Conservation (phyloP, 1,140 invertebrate genomes). For the Cyphomyrmex costatus region DNA sequence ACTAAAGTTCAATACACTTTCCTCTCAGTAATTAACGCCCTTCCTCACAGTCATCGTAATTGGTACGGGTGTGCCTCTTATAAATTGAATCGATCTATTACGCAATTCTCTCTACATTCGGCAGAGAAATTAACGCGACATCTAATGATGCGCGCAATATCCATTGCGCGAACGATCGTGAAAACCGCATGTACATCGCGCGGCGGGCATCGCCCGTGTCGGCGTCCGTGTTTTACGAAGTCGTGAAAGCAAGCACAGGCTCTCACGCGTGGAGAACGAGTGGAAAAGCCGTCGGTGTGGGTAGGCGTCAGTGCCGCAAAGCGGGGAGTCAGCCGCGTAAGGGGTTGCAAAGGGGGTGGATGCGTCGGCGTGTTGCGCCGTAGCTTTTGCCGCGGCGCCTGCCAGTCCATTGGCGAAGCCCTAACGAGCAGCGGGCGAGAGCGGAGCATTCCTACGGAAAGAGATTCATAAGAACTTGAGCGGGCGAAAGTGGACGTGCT, state of each 20-base stretch:
- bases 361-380: conserved; percentile 84
- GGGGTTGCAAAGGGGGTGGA: conserved; percentile 72
- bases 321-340: conserved; percentile 41
- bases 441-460: conserved; percentile 57
- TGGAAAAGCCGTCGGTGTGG: conserved; percentile 59
- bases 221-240: conserved; percentile 41
- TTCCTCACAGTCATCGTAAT: not conserved
- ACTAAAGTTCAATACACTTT: too few relatives aligned
- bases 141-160: conserved; percentile 8
- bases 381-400: conserved; percentile 79
- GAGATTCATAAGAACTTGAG: conserved; percentile 52
- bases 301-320: conserved; percentile 69
- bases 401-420: conserved; percentile 83
- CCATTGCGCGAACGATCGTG: conserved; percentile 5
- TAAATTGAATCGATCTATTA: conserved; percentile 1
- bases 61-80: not conserved
- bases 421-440: conserved; percentile 79
- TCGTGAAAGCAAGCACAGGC: conserved; percentile 47
- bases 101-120: not conserved
- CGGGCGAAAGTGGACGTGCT: conserved; percentile 51
- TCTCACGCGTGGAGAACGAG: conserved; percentile 44
- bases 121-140: conserved; percentile 7
- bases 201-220: conserved; percentile 26
- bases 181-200: conserved; percentile 33
- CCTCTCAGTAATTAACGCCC: not conserved